These are phyloP conservation scores for Malthinus flaveolus DNA, from an alignment of 2,888 invertebrate genomes.

Conservation along the genomic window DNA sequence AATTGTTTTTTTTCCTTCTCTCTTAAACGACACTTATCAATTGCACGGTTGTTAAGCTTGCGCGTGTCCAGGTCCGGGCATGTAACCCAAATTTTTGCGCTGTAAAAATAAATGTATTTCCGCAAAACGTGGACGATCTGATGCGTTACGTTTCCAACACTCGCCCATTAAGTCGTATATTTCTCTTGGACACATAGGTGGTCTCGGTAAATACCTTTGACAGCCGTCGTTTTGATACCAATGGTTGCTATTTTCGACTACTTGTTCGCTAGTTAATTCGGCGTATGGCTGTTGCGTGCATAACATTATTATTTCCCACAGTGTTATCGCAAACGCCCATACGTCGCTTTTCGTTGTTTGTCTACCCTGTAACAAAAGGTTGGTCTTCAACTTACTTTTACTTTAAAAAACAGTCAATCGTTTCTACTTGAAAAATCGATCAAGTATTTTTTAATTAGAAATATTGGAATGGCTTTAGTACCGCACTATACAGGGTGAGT, in stretches of 20 bases:
- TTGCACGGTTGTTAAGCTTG: conserved; percentile 18
- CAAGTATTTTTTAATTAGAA: no score
- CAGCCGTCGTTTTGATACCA: conserved; percentile 59
- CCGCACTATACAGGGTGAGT: background rate
- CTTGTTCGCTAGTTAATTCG: conserved; percentile 81
- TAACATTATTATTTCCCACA: conserved; percentile 86
- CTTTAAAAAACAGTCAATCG: no score
- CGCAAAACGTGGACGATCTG: conserved; percentile 81
- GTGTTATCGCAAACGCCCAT: conserved; percentile 88
- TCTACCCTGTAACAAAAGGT: conserved; percentile 69
- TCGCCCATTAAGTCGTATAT: conserved; percentile 90
- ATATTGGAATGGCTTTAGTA: background rate
- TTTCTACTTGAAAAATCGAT: no score
- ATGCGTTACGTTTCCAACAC: conserved; percentile 84
- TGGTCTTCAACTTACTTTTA: no score
- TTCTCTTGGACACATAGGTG: conserved; percentile 79
- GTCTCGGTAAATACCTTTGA: conserved; percentile 64
- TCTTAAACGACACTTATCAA: background rate
- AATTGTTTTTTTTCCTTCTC: conserved; percentile 1
- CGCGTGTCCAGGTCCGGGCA: conserved; percentile 58
- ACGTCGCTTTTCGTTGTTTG: conserved; percentile 87
- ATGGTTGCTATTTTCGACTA: conserved; percentile 62
- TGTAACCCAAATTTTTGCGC: conserved; percentile 68
- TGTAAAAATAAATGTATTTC: conserved; percentile 86
- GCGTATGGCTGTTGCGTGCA: conserved; percentile 81